Evolutionary conservation across 92 coral and sea anemone genomes (phyloP).

Genomic region (Diadumene lineata): DNA sequence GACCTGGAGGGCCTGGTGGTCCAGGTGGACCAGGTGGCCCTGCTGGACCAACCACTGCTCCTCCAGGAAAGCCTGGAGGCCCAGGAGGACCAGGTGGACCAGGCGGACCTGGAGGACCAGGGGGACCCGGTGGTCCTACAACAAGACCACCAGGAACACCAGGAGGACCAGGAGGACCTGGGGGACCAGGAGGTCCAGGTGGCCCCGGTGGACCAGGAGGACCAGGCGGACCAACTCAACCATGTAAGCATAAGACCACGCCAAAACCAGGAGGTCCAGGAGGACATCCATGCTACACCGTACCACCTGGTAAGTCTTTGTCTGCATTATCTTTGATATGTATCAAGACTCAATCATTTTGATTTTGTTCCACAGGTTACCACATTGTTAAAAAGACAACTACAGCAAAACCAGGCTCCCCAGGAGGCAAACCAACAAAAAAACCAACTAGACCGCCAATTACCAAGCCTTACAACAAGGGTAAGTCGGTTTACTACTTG

Average conservation of each 20-base stretch:
- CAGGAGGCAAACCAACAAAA: slow-evolving; percentile 12
- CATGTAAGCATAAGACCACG: slow-evolving; percentile 64
- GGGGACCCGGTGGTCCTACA: slow-evolving; percentile 70
- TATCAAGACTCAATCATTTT: neutral
- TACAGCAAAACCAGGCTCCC: slow-evolving; percentile 68
- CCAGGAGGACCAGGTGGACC: slow-evolving; percentile 77
- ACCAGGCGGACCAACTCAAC: slow-evolving; percentile 79
- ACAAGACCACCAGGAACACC: slow-evolving; percentile 60
- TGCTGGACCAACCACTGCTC: slow-evolving; percentile 72
- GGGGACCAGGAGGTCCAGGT: slow-evolving; percentile 71
- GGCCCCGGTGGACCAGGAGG: slow-evolving; percentile 83
- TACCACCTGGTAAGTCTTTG: slow-evolving; percentile 44
- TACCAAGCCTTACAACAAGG: slow-evolving; percentile 50
- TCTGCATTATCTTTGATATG: neutral
- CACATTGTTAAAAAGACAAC: slow-evolving; percentile 64
- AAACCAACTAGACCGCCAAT: slow-evolving; percentile 38
- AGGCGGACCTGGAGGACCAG: slow-evolving; percentile 64
- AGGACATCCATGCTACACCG: neutral
- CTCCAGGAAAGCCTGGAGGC: slow-evolving; percentile 67
- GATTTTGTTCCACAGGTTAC: slow-evolving; percentile 51
- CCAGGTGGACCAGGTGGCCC: slow-evolving; percentile 80
- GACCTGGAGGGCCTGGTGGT: slow-evolving; percentile 74
- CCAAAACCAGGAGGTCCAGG: slow-evolving; percentile 41
- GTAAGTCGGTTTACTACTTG: neutral
- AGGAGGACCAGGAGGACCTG: slow-evolving; percentile 59